Evolutionary conservation across 1,140 invertebrate genomes (phyloP).

Genomic region (Bemisia tabaci): DNA sequence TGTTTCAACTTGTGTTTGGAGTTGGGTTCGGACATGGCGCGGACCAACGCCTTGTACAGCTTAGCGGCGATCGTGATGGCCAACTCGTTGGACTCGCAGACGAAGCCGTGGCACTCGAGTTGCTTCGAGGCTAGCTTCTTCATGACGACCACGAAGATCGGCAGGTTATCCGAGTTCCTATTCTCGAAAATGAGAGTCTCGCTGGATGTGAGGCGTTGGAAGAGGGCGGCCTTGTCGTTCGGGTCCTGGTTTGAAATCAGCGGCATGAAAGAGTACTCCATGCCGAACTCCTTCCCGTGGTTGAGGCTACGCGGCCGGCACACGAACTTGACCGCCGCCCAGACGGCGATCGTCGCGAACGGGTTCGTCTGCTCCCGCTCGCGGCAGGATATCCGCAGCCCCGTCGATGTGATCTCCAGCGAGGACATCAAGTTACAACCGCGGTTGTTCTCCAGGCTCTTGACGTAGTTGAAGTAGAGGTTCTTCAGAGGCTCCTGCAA

Average conservation of each 20-base stretch:
- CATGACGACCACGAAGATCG: slow-evolving; percentile 84
- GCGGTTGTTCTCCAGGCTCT: slow-evolving; percentile 16
- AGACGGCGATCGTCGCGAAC: slow-evolving; percentile 78
- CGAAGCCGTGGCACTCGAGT: slow-evolving; percentile 80
- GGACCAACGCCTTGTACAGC: slow-evolving; percentile 69
- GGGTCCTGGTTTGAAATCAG: slow-evolving; percentile 68
- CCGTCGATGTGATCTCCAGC: slow-evolving; percentile 53
- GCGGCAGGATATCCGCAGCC: slow-evolving; percentile 42
- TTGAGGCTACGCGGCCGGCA: slow-evolving; percentile 22
- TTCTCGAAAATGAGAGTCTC: slow-evolving; percentile 23
- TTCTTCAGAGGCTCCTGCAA: slow-evolving; percentile 65
- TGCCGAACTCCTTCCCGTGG: slow-evolving; percentile 20
- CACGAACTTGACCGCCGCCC: slow-evolving; percentile 72
- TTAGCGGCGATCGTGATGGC: slow-evolving; percentile 81
- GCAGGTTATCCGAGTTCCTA: slow-evolving; percentile 45
- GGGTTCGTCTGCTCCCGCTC: slow-evolving; percentile 47
- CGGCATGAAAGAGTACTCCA: slow-evolving; percentile 63
- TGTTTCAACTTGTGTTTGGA: neutral
- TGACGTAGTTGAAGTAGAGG: slow-evolving; percentile 54
- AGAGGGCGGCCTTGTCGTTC: slow-evolving; percentile 52
- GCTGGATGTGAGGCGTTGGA: slow-evolving; percentile 30
- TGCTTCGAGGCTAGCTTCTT: slow-evolving; percentile 53
- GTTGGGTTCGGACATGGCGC: slow-evolving; percentile 41
- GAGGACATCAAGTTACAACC: slow-evolving; percentile 30
- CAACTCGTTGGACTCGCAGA: slow-evolving; percentile 72